phyloP scores from a whole-genome alignment of 2,113 vertebrate species.

The Rhabdomys dilectus region DNA sequence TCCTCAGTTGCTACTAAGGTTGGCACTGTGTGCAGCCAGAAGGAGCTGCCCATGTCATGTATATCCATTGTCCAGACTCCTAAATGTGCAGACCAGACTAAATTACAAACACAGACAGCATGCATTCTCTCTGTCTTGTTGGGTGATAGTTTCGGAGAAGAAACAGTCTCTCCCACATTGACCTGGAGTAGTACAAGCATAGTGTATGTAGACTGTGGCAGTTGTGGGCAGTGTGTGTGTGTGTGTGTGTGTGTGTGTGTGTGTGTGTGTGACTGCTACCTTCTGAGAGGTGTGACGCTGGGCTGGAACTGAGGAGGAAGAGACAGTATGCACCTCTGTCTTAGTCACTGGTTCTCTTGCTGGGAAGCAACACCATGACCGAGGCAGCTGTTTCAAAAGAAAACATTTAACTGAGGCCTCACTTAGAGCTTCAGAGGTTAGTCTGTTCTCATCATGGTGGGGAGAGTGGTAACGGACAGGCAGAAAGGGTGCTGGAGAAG shows the following conservation, averaged over 20 bases:
- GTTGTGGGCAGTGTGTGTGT: too few species aligned
- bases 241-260: too few species aligned
- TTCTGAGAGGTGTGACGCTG: not conserved
- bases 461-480: not conserved
- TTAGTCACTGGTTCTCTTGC: not conserved
- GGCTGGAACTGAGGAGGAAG: not conserved
- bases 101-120: not conserved
- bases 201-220: not conserved
- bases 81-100: not conserved
- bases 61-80: not conserved
- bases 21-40: not conserved
- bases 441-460: not conserved
- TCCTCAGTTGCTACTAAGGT: not conserved
- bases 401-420: not conserved
- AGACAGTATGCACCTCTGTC: not conserved
- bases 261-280: not conserved
- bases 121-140: not conserved
- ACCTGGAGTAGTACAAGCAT: accelerated
- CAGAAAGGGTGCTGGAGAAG: not conserved
- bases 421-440: not conserved
- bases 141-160: not conserved
- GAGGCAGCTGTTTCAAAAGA: not conserved
- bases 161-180: too few species aligned
- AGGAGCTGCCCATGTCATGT: not conserved
- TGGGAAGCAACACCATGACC: not conserved